A percentile compares a stretch with the other conserved stretches of the same genome.
Evolutionary conservation across 2,888 invertebrate genomes (phyloP).

Genomic region (Tetramorium bicarinatum): DNA sequence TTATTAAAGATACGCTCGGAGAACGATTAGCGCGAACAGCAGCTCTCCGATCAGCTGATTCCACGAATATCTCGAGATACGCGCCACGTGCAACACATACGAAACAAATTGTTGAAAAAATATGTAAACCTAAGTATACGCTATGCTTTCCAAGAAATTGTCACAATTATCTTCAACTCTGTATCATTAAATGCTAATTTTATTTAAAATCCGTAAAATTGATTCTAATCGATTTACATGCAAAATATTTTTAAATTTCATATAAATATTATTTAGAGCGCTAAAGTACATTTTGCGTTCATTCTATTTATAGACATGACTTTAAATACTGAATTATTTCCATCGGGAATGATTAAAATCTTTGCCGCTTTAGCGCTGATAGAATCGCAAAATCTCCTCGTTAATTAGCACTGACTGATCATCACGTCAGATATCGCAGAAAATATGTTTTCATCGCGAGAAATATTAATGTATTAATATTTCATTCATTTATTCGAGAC

Average conservation of each 20-base stretch:
- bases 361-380: background rate
- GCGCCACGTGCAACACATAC: background rate
- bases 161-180: background rate
- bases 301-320: background rate
- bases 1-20: background rate
- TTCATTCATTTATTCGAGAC: background rate
- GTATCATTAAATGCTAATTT: background rate
- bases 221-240: background rate
- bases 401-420: background rate
- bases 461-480: background rate
- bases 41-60: slow-evolving; percentile 33
- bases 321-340: background rate
- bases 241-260: background rate
- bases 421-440: background rate
- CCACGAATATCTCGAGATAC: background rate
- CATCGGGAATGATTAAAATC: background rate
- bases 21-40: too few species aligned
- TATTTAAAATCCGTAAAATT: background rate
- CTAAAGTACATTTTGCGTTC: background rate
- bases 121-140: background rate
- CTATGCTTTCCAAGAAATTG: background rate
- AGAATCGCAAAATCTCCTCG: background rate
- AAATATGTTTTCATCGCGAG: background rate
- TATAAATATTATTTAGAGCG: background rate
- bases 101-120: background rate